Evolutionary conservation across 2,888 invertebrate species (phyloP).

Genomic region (Eristalinus aeneus): DNA sequence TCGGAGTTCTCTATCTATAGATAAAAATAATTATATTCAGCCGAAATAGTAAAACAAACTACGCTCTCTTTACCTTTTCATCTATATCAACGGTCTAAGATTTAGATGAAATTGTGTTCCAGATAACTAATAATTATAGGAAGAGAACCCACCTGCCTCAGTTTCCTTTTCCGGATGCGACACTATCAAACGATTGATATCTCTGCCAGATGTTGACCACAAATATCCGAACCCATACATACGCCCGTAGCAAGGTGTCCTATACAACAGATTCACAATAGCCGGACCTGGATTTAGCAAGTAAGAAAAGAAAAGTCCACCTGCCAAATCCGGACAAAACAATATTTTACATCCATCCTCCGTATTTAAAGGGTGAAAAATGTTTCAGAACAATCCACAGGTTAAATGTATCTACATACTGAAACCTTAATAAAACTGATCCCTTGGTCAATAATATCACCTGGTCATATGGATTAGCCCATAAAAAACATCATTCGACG

Average conservation of each 20-base stretch:
- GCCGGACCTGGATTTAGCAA: conserved; percentile 54
- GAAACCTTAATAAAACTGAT: conserved; percentile 54
- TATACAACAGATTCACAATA: conserved; percentile 20
- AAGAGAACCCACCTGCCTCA: conserved; percentile 61
- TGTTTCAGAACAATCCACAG: conserved; percentile 49
- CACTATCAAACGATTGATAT: conserved; percentile 28
- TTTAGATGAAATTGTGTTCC: background rate
- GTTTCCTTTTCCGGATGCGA: conserved; percentile 49
- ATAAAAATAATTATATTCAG: too few relatives aligned
- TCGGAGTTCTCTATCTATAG: too few relatives aligned
- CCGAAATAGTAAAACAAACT: too few relatives aligned
- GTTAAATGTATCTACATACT: conserved; percentile 50
- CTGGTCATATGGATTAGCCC: conserved; percentile 66
- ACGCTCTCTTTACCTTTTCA: too few relatives aligned
- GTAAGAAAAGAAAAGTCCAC: conserved; percentile 52
- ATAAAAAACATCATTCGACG: conserved; percentile 13
- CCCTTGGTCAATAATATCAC: conserved; percentile 62
- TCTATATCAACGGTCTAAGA: too few relatives aligned
- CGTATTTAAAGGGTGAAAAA: conserved; percentile 47
- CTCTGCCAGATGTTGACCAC: conserved; percentile 58
- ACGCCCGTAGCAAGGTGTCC: conserved; percentile 41
- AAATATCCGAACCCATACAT: conserved; percentile 61
- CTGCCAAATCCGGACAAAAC: conserved; percentile 65
- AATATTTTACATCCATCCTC: conserved; percentile 49
- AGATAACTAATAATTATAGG: conserved; percentile 33